Evolutionary conservation across 2,113 vertebrate species (phyloP).

Genomic region (Camelus bactrianus): DNA sequence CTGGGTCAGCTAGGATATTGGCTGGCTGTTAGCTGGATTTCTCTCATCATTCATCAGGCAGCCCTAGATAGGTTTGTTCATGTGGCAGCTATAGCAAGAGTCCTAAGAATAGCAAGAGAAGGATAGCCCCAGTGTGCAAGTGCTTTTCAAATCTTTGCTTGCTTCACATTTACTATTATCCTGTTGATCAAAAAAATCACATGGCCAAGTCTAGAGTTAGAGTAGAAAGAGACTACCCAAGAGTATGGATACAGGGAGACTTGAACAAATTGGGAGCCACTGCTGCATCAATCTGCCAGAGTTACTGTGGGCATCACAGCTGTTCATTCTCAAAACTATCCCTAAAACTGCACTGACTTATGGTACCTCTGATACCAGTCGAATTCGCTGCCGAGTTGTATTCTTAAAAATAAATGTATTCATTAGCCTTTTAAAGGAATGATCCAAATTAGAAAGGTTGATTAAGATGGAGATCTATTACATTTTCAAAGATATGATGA

Average conservation of each 20-base stretch:
- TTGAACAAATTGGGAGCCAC: slow-evolving; percentile 36
- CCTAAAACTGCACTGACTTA: slow-evolving; percentile 44
- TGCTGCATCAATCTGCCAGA: slow-evolving; percentile 20
- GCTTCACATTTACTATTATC: slow-evolving; percentile 5
- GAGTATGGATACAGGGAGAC: background rate
- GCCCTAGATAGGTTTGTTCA: background rate
- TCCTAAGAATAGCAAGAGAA: slow-evolving; percentile 17
- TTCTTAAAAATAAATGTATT: slow-evolving; percentile 50
- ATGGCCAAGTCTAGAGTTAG: background rate
- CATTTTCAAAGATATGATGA: slow-evolving; percentile 53
- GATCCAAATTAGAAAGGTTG: slow-evolving; percentile 52
- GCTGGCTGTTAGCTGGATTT: background rate
- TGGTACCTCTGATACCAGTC: background rate
- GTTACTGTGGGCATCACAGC: background rate
- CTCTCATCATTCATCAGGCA: background rate
- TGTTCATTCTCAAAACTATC: slow-evolving; percentile 29
- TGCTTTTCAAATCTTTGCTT: slow-evolving; percentile 26
- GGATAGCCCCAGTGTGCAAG: background rate
- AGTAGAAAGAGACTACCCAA: background rate
- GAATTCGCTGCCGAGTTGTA: background rate
- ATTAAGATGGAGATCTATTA: slow-evolving; percentile 59
- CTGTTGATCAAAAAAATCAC: background rate
- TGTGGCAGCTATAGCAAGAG: background rate
- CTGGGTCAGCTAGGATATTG: background rate
- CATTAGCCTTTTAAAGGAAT: slow-evolving; percentile 48